A percentile compares a stretch with the other conserved stretches of the same genome.
These are phyloP conservation scores for Ceyx erithaca DNA, from an alignment of 2,797 vertebrate species.

Conservation along the genomic window DNA sequence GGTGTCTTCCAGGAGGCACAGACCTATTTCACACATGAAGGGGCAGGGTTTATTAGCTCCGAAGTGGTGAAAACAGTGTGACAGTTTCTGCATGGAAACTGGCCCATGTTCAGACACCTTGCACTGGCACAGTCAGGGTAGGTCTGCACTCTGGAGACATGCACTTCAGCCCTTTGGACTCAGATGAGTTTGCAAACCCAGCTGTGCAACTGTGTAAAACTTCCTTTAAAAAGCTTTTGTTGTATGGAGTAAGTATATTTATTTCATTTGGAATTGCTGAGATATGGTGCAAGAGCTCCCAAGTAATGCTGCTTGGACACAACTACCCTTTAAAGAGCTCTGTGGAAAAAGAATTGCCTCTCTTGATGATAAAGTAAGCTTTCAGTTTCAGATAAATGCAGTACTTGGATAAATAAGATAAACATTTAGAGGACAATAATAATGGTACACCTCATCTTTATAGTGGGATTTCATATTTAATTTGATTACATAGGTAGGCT, in stretches of 20 bases:
- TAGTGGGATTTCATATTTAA: neutral
- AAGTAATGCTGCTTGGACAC: neutral
- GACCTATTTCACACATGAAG: neutral
- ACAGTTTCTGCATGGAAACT: neutral
- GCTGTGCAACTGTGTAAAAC: neutral
- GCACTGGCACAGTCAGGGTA: neutral
- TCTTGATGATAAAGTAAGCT: neutral
- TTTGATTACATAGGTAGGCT: neutral
- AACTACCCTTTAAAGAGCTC: neutral
- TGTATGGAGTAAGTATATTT: neutral
- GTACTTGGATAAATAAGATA: neutral
- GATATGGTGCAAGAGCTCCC: neutral
- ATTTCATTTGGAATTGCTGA: neutral
- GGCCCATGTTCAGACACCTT: neutral
- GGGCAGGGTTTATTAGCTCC: neutral
- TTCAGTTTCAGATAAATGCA: neutral
- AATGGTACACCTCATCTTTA: neutral
- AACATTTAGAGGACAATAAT: neutral
- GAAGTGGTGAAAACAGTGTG: neutral
- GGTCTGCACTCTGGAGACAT: neutral
- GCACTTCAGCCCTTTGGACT: constrained; percentile 11
- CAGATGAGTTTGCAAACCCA: neutral
- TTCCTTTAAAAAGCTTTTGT: neutral
- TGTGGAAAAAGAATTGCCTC: neutral
- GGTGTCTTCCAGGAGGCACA: neutral